phyloP scores from a whole-genome alignment of 2,797 vertebrate species.

The Pterois miles region DNA sequence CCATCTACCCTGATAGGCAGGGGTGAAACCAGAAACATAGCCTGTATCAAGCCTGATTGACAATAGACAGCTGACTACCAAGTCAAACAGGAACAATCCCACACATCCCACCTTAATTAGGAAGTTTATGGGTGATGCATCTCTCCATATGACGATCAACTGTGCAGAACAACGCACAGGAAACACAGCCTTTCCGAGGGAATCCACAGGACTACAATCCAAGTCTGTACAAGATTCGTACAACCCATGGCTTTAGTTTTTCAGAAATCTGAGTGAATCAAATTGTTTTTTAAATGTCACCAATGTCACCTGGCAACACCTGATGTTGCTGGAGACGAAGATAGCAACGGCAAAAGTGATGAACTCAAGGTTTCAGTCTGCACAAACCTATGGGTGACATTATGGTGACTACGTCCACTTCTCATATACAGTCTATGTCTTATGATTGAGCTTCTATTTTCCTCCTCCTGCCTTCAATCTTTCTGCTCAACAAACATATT shows the following conservation, averaged over 20 bases:
- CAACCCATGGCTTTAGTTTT: neutral
- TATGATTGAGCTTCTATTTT: neutral
- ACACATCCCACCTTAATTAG: constrained; percentile 10
- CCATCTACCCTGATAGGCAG: neutral
- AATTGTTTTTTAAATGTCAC: constrained; percentile 5
- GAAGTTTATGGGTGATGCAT: neutral
- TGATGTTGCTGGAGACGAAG: neutral
- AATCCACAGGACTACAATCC: neutral
- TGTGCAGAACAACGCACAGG: neutral
- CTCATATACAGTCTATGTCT: no score
- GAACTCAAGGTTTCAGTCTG: no score
- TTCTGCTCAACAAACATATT: neutral
- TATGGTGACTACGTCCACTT: no score
- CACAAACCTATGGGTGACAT: no score
- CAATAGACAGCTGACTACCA: constrained; percentile 5
- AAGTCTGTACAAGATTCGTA: neutral
- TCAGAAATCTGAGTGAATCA: neutral
- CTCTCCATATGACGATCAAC: neutral
- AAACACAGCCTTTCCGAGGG: neutral
- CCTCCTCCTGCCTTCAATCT: neutral
- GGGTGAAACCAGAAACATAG: neutral
- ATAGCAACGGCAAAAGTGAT: no score
- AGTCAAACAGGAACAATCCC: constrained; percentile 23
- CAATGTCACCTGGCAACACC: constrained; percentile 17
- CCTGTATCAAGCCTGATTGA: neutral